Evolutionary conservation across 2,113 vertebrate genomes (phyloP).

Genomic region (Nematolebias whitei): DNA sequence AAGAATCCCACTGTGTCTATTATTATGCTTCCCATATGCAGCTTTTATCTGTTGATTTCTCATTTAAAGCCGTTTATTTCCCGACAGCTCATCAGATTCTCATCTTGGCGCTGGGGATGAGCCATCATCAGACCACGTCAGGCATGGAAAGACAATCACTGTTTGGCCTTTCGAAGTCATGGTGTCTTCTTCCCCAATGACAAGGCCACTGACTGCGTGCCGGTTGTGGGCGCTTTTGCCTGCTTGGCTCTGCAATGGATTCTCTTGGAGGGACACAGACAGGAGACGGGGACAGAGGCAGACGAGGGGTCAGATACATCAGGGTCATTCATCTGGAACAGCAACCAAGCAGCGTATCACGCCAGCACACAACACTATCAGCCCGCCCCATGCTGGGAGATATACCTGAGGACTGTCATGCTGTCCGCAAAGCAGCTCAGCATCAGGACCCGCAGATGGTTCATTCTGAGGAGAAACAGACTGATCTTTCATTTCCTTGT

Average conservation of each 20-base stretch:
- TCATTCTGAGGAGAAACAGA: conserved; percentile 60
- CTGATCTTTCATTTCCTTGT: conserved; percentile 68
- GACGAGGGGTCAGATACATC: conserved; percentile 59
- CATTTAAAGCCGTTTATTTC: conserved; percentile 75
- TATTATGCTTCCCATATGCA: conserved; percentile 64
- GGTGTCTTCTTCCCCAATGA: conserved; percentile 67
- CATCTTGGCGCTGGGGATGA: conserved; percentile 67
- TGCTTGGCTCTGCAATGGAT: conserved; percentile 33
- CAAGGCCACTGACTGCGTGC: conserved; percentile 65
- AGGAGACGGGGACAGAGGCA: conserved; percentile 46
- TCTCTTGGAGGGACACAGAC: conserved; percentile 56
- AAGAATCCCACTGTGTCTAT: conserved; percentile 43
- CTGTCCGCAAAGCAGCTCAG: conserved; percentile 39
- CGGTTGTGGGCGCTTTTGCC: conserved; percentile 53
- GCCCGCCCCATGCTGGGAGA: conserved; percentile 58
- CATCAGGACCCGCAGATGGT: conserved; percentile 58
- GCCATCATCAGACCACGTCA: conserved; percentile 78
- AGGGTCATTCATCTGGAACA: conserved; percentile 70
- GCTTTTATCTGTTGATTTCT: conserved; percentile 70
- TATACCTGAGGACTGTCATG: conserved; percentile 70
- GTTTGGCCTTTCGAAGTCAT: conserved; percentile 70
- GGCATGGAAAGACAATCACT: conserved; percentile 80
- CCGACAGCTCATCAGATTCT: conserved; percentile 74
- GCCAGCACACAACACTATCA: conserved; percentile 57
- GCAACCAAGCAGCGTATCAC: conserved; percentile 65